phyloP scores from a whole-genome alignment of 2,797 vertebrate genomes.

The Gallinago nigripennis region DNA sequence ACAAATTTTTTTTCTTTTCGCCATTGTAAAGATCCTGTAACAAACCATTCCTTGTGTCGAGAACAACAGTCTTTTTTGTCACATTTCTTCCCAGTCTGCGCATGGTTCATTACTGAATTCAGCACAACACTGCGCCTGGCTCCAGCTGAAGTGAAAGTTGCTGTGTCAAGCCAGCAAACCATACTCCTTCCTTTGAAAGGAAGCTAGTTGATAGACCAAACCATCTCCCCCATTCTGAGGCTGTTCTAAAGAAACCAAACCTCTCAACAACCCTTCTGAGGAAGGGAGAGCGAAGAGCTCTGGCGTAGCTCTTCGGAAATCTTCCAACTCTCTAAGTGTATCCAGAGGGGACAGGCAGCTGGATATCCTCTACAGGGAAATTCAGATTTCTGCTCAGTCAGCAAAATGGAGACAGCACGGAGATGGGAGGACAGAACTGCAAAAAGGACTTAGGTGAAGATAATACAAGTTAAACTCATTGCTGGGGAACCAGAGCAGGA shows the following conservation, averaged over 20 bases:
- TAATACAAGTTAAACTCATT: neutral
- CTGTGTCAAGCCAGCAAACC: neutral
- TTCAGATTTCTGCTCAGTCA: neutral
- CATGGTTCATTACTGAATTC: neutral
- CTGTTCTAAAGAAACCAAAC: neutral
- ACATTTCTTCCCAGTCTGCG: neutral
- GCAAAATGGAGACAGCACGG: rapidly evolving
- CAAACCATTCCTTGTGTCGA: neutral
- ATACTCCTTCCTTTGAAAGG: neutral
- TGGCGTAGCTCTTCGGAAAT: neutral
- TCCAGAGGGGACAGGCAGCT: neutral
- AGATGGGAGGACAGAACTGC: neutral
- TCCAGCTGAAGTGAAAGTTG: neutral
- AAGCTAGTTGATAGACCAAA: neutral
- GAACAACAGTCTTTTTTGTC: neutral
- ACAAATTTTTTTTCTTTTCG: neutral
- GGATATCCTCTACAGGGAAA: neutral
- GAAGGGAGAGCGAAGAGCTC: neutral
- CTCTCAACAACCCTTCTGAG: neutral
- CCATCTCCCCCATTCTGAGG: neutral
- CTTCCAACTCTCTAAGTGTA: neutral
- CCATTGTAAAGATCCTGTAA: neutral
- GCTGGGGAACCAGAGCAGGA: neutral
- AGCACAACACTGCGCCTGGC: rapidly evolving
- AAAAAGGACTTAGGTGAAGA: neutral